Percentiles rank a stretch among this genome's conserved stretches.
These are phyloP conservation scores for Mercenaria mercenaria DNA, from an alignment of 1,140 invertebrate species.

Conservation along the genomic window DNA sequence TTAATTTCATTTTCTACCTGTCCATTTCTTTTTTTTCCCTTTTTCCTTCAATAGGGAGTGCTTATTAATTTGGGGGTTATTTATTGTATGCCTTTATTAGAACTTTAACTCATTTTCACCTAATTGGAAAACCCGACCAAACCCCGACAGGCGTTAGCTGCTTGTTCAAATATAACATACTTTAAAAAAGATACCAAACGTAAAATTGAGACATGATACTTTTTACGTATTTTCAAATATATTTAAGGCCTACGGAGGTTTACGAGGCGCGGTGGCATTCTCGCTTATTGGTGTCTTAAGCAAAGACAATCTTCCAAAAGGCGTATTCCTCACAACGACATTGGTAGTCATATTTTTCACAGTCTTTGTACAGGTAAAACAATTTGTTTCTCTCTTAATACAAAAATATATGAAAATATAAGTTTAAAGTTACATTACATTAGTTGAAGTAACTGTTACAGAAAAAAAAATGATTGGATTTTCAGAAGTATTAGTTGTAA, in stretches of 20 bases:
- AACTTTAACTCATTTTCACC: no score
- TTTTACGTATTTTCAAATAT: no score
- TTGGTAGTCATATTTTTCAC: constrained; percentile 93
- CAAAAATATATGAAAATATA: background rate
- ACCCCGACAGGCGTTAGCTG: no score
- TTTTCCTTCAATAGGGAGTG: no score
- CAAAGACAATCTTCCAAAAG: constrained; percentile 86
- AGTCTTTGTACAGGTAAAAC: constrained; percentile 81
- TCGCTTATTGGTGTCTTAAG: constrained; percentile 97
- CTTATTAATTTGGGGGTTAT: no score
- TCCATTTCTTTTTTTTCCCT: no score
- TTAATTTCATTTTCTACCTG: no score
- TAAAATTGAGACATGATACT: no score
- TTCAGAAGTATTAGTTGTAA: background rate
- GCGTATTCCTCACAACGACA: constrained; percentile 98
- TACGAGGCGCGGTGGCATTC: constrained; percentile 99
- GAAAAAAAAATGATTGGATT: background rate
- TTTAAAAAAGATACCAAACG: no score
- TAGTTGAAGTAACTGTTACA: background rate
- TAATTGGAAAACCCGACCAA: no score
- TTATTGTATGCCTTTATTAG: no score
- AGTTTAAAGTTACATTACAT: background rate
- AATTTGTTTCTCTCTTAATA: background rate
- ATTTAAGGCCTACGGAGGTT: constrained; percentile 95
- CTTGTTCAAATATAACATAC: no score